phyloP scores from a whole-genome alignment of 1,140 invertebrate species.

The Drosophila guanche region DNA sequence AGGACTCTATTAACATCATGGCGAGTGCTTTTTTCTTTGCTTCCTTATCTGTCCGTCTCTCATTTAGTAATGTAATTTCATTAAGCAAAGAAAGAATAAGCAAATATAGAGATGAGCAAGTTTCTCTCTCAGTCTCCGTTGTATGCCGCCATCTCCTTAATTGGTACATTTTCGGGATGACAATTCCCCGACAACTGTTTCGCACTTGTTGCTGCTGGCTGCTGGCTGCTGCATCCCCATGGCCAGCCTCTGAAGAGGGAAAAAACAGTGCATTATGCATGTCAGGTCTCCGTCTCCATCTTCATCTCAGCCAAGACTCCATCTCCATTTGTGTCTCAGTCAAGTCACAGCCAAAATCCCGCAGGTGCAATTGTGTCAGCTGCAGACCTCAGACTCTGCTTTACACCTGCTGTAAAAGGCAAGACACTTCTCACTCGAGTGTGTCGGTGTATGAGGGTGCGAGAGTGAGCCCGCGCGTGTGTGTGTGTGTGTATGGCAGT shows the following conservation, averaged over 20 bases:
- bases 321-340: neutral
- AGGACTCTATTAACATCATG: constrained; percentile 64
- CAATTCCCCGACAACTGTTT: constrained; percentile 1
- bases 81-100: constrained; percentile 45
- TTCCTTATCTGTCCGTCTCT: constrained; percentile 14
- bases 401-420: constrained; percentile 34
- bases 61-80: constrained; percentile 69
- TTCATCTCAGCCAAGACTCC: too few relatives aligned
- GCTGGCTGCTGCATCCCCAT: neutral
- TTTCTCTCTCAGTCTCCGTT: neutral
- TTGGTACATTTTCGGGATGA: constrained; percentile 25
- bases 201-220: constrained; percentile 25
- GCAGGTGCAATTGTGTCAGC: constrained; percentile 45
- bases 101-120: constrained; percentile 35
- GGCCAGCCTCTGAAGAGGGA: too few relatives aligned
- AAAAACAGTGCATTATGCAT: constrained; percentile 28
- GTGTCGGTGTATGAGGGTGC: neutral
- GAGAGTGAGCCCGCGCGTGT: neutral
- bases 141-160: constrained; percentile 35
- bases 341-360: constrained; percentile 27
- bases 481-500: constrained; percentile 1
- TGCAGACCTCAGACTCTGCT: constrained; percentile 23
- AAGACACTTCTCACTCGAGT: constrained; percentile 41
- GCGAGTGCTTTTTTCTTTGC: constrained; percentile 3
- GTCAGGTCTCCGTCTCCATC: too few relatives aligned